These are phyloP conservation scores for Mastomys natalensis DNA, from an alignment of 2,113 vertebrate genomes.

Conservation along the genomic window DNA sequence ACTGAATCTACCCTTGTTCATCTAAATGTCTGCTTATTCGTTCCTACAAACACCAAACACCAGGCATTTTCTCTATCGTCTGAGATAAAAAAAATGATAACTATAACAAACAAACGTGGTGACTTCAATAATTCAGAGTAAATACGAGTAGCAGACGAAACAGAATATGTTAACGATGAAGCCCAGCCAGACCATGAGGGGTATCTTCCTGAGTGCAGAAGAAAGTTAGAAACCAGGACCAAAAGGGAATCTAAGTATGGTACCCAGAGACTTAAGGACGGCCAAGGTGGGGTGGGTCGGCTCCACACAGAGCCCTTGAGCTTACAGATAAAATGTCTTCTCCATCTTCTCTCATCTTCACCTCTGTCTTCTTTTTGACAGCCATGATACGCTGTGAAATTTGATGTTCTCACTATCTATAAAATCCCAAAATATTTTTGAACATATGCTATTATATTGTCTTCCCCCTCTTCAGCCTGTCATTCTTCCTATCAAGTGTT, in stretches of 20 bases:
- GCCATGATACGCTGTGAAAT: constrained; percentile 47
- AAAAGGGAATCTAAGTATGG: neutral
- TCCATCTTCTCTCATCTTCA: neutral
- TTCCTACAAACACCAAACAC: neutral
- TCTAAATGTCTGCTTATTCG: neutral
- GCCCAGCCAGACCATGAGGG: neutral
- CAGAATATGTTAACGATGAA: neutral
- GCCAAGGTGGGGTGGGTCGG: neutral
- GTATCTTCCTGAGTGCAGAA: neutral
- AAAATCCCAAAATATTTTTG: constrained; percentile 63
- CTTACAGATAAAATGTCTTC: neutral
- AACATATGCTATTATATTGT: constrained; percentile 55
- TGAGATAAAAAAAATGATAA: constrained; percentile 30
- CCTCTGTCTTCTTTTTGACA: constrained; percentile 52
- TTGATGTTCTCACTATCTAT: constrained; percentile 56
- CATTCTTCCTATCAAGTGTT: constrained; percentile 24
- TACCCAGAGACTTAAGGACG: neutral
- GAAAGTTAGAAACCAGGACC: neutral
- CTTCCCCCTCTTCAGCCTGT: constrained; percentile 36
- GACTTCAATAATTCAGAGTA: neutral
- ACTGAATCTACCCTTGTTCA: neutral
- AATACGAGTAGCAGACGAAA: neutral
- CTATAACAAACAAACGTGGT: constrained; percentile 14
- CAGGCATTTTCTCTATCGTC: neutral
- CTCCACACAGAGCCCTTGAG: neutral